These are phyloP conservation scores for Atta texana DNA, from an alignment of 1,140 invertebrate genomes.

Conservation along the genomic window DNA sequence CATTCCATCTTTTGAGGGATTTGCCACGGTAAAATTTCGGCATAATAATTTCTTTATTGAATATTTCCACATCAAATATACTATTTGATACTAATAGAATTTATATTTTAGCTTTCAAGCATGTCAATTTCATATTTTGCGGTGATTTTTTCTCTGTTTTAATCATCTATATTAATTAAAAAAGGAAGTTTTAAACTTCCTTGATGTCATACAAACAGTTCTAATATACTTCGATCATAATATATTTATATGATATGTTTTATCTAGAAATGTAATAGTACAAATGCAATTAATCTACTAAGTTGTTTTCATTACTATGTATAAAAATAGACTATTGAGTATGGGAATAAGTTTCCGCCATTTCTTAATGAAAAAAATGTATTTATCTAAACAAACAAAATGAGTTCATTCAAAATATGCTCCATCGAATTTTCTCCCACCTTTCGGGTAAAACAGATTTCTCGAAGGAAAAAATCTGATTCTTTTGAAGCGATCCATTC, in stretches of 20 bases:
- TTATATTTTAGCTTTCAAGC: constrained; percentile 18
- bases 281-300: neutral
- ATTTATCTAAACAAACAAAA: no score
- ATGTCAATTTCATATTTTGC: constrained; percentile 13
- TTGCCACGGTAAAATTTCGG: constrained; percentile 51
- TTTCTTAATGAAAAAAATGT: no score
- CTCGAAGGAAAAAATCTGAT: no score
- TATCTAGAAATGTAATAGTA: constrained; percentile 6
- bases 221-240: neutral
- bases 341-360: no score
- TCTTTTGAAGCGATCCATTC: no score
- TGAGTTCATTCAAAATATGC: no score
- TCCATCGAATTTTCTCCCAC: no score
- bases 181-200: neutral
- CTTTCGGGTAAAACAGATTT: no score
- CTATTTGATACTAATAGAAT: neutral
- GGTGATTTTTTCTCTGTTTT: neutral
- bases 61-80: neutral
- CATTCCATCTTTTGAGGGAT: constrained; percentile 58
- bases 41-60: neutral
- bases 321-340: neutral
- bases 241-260: no score
- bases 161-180: neutral
- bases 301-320: neutral
- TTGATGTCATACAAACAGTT: neutral